Evolutionary conservation across 2,888 invertebrate species (phyloP), one percentile per base, ranked within the genome.

Genomic region (Neuroscelio doddi): DNA sequence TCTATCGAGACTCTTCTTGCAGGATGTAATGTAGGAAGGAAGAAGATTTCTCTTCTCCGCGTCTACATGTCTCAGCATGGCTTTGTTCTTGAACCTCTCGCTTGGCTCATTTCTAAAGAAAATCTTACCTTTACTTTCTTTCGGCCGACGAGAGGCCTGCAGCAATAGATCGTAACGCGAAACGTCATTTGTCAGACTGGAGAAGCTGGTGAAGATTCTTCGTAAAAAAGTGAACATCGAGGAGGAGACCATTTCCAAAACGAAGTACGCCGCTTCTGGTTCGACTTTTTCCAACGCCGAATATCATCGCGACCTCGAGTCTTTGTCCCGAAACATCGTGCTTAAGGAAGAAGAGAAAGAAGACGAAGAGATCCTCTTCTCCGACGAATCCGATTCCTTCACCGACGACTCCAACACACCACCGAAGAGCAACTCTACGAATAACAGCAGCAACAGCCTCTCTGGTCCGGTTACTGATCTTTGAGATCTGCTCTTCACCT

Each of bases 161-260:
- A 64, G 67, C 69, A 63, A 51, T 41, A 46, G 36, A 29, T 63
- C 71, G 72, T 74, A 74, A 78, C 75, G 73, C 75, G 76, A 76
- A 78, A 72, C 81, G 72, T 81, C 72, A 80, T 82, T 83, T 83
- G 71, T 78, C 77, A 84, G 84, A 81, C 74, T 82, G 76, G 84
- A 83, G 77, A 80, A 77, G 70, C 81, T 80, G 79, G 77, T 80
- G 75, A 79, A 74, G 67, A 78, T 78, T 63, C 77, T 80, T 59
- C 80, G 74, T 68, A 77, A 79, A 70, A 80, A 78, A 75, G 69
- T 74, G 73, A 74, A 71, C 61, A 26, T 44, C 15, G 16, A 26
- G 4, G 9, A n/a, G 3, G 36, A 50, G 38, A 14, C 32, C 14
- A 14, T n/a, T n/a, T 26, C 29, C 15, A 3, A 4, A 14, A 57